Conservation (phyloP, 2,888 invertebrate genomes). For the Xylophagus ater region DNA sequence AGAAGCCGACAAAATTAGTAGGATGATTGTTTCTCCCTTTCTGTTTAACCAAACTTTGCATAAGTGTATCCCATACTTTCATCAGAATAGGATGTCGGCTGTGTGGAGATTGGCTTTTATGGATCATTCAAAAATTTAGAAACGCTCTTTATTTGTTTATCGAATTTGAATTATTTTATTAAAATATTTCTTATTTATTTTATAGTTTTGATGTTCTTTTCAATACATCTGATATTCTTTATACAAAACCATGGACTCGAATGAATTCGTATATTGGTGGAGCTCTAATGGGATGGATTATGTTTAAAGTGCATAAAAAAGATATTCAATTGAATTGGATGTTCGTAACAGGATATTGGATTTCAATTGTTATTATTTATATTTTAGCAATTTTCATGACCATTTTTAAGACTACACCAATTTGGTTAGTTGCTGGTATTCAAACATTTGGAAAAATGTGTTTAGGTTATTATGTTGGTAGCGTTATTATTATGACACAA, state of each 20-base stretch:
- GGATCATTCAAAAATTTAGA: too few species aligned
- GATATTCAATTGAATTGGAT: not conserved
- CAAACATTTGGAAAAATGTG: conserved; percentile 6
- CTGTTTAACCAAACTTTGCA: too few species aligned
- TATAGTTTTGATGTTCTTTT: conserved; percentile 7
- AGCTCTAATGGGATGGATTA: conserved; percentile 4
- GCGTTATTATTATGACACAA: conserved; percentile 5
- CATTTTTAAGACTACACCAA: conserved; percentile 5
- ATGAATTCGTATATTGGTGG: conserved; percentile 9
- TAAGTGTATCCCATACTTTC: too few species aligned
- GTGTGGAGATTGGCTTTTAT: too few species aligned
- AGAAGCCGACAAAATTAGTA: too few species aligned
- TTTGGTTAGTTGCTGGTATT: conserved; percentile 3
- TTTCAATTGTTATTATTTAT: not conserved
- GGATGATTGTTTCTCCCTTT: too few species aligned
- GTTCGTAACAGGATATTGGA: not conserved
- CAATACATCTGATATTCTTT: conserved; percentile 3
- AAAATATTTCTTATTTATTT: not conserved
- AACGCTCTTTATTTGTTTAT: not conserved
- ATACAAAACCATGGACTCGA: conserved; percentile 8
- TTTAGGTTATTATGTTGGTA: conserved; percentile 6
- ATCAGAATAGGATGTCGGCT: too few species aligned
- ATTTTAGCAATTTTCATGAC: not conserved
- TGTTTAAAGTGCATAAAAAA: not conserved
- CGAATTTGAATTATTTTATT: not conserved